Evolutionary conservation across 2,888 invertebrate species (phyloP).

Genomic region (Argyra leucocephala): DNA sequence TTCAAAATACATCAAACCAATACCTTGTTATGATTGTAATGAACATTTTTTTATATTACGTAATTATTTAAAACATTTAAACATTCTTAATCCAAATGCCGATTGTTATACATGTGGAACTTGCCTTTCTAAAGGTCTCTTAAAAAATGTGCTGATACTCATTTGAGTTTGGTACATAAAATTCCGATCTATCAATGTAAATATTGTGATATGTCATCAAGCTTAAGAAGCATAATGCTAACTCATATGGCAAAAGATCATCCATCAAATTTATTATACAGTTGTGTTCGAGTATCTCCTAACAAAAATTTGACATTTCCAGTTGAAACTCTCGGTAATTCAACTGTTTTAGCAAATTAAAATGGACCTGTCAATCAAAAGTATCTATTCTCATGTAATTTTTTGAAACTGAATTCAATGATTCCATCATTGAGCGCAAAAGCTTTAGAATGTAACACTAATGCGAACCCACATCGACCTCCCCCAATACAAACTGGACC

Average conservation of each 20-base stretch:
- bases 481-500: no score
- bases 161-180: conserved; percentile 40
- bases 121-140: conserved; percentile 13
- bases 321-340: conserved; percentile 14
- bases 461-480: no score
- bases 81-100: neutral
- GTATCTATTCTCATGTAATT: conserved; percentile 14
- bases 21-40: conserved; percentile 18
- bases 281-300: conserved; percentile 33
- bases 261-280: conserved; percentile 37
- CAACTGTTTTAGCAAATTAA: conserved; percentile 19
- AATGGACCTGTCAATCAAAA: conserved; percentile 12
- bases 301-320: conserved; percentile 11
- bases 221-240: conserved; percentile 39
- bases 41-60: conserved; percentile 16
- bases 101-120: conserved; percentile 16
- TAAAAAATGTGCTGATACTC: conserved; percentile 28
- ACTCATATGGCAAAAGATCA: conserved; percentile 45
- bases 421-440: no score
- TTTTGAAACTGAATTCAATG: no score
- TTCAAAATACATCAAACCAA: conserved; percentile 23
- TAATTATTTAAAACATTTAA: conserved; percentile 18
- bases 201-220: conserved; percentile 44
- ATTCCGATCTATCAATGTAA: conserved; percentile 46
- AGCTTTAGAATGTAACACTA: no score